Conservation (phyloP, 2,888 invertebrate genomes). For the Caradrina kadenii region DNA sequence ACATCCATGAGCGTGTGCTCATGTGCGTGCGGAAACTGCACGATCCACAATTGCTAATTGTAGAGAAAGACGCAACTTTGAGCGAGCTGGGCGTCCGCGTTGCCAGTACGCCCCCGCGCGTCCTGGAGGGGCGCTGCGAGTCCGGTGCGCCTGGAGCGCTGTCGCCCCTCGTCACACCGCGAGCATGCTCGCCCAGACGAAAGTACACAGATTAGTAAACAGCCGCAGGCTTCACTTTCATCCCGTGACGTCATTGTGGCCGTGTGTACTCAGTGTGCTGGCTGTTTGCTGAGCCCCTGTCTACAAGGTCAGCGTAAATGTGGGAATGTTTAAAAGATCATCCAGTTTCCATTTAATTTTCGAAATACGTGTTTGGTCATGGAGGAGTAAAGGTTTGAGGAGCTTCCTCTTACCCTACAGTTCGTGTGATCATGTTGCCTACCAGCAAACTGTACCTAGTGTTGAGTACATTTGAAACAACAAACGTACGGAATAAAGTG, state of each 20-base stretch:
- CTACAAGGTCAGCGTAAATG: constrained; percentile 5
- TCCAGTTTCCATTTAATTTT: constrained; percentile 17
- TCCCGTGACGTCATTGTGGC: constrained; percentile 25
- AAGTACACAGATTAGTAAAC: constrained; percentile 47
- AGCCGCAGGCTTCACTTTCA: constrained; percentile 56
- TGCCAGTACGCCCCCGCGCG: no score
- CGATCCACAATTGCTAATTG: neutral
- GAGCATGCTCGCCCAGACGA: constrained; percentile 22
- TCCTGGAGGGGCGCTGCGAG: constrained; percentile 6
- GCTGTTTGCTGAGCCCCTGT: constrained; percentile 19
- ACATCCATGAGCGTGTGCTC: no score
- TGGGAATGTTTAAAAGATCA: constrained; percentile 17
- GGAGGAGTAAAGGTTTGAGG: neutral
- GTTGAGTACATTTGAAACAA: no score
- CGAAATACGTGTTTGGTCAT: neutral
- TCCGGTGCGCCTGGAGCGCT: constrained; percentile 38
- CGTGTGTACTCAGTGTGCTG: constrained; percentile 1
- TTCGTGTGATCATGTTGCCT: neutral
- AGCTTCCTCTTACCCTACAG: neutral
- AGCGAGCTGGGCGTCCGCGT: neutral
- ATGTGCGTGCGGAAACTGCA: neutral
- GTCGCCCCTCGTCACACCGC: constrained; percentile 51
- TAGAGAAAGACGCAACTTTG: neutral
- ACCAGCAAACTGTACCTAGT: no score
- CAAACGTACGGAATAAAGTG: no score